Evolutionary conservation across 1,140 invertebrate genomes (phyloP).

Genomic region (Drosophila jambulina): DNA sequence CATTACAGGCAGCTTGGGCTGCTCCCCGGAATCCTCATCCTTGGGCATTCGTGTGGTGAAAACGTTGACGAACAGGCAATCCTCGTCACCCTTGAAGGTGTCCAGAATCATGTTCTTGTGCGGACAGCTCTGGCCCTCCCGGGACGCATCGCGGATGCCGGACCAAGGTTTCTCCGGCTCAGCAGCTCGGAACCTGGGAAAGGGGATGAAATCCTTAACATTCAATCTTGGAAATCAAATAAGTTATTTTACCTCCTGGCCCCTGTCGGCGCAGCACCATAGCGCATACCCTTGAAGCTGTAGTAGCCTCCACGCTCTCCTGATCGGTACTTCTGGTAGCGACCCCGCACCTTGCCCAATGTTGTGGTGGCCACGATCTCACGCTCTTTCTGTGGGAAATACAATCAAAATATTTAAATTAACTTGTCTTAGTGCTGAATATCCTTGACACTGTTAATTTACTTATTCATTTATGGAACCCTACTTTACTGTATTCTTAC

Average conservation of each 20-base stretch:
- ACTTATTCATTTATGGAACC: too few species aligned
- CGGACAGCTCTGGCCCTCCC: conserved; percentile 87
- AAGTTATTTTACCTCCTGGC: conserved; percentile 54
- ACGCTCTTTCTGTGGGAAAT: conserved; percentile 85
- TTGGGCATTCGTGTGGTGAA: conserved; percentile 87
- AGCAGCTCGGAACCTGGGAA: conserved; percentile 86
- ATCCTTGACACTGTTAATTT: too few species aligned
- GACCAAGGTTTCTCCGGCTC: conserved; percentile 87
- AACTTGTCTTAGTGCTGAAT: background rate
- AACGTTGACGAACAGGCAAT: conserved; percentile 87
- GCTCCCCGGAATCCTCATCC: conserved; percentile 52
- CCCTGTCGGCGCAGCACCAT: conserved; percentile 72
- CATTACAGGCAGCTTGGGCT: conserved; percentile 88
- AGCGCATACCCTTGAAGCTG: conserved; percentile 87
- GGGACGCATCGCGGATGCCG: conserved; percentile 87
- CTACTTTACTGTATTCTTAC: too few species aligned
- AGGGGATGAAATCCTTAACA: background rate
- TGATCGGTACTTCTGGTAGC: conserved; percentile 86
- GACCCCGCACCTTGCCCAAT: conserved; percentile 86
- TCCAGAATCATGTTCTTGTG: conserved; percentile 87
- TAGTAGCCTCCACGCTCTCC: conserved; percentile 86
- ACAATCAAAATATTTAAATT: background rate
- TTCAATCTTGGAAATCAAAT: too few species aligned
- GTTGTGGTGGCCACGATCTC: conserved; percentile 82
- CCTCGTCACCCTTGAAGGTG: conserved; percentile 87